Evolutionary conservation across 2,888 invertebrate genomes (phyloP).

Genomic region (Rutpela maculata): DNA sequence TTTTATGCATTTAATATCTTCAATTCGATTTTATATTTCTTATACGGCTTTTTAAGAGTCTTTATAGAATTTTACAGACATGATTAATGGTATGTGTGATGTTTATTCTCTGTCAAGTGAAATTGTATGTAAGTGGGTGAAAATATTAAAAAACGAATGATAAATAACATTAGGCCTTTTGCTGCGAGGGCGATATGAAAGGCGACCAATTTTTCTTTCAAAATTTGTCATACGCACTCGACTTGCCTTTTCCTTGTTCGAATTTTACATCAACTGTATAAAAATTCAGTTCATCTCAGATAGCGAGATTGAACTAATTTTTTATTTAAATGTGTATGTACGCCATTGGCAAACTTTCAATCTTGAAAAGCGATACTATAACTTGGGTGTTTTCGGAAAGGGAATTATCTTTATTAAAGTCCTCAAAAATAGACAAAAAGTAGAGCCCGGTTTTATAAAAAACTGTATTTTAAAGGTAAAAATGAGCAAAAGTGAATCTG

Average conservation of each 20-base stretch:
- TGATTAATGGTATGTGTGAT: conserved; percentile 37
- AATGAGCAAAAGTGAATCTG: no score
- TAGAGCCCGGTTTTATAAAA: no score
- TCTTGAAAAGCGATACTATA: no score
- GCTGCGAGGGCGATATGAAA: not conserved
- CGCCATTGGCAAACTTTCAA: no score
- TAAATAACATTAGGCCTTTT: not conserved
- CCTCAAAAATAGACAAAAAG: no score
- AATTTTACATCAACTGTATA: not conserved
- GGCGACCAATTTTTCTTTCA: conserved; percentile 1
- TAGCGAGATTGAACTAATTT: not conserved
- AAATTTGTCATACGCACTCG: conserved; percentile 1
- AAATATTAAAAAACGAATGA: conserved; percentile 37
- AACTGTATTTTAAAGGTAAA: no score
- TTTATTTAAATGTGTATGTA: no score
- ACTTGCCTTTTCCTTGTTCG: not conserved
- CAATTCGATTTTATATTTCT: conserved; percentile 1
- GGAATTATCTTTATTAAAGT: no score
- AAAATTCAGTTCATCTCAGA: not conserved
- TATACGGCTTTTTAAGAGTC: conserved; percentile 5
- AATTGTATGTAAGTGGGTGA: conserved; percentile 35
- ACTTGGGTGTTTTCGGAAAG: no score
- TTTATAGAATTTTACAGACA: conserved; percentile 7
- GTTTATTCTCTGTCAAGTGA: conserved; percentile 36
- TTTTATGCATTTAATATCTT: not conserved